phyloP scores from a whole-genome alignment of 2,113 vertebrate genomes.

The Planiliza haematocheilus region DNA sequence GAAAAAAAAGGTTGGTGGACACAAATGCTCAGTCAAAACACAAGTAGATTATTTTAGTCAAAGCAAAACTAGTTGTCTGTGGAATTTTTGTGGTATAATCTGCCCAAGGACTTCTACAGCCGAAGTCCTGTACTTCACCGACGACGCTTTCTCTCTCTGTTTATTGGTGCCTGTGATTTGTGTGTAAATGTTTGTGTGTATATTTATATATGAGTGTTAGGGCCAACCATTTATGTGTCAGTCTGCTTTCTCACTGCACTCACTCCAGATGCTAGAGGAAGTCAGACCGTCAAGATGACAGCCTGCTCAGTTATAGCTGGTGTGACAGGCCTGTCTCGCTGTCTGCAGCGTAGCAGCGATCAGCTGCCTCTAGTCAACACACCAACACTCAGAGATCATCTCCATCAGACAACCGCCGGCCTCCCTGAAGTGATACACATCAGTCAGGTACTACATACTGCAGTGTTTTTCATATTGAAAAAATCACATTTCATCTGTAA shows the following conservation, averaged over 20 bases:
- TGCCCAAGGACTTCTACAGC: constrained; percentile 18
- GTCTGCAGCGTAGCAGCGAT: constrained; percentile 67
- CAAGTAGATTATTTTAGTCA: constrained; percentile 31
- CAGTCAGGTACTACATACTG: neutral
- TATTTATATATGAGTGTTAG: constrained; percentile 3
- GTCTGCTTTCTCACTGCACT: constrained; percentile 77
- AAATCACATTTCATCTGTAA: neutral
- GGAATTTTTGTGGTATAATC: constrained; percentile 38
- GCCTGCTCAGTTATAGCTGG: constrained; percentile 76
- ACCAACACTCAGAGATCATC: constrained; percentile 87
- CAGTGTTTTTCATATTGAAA: too few species aligned
- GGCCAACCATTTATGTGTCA: constrained; percentile 18
- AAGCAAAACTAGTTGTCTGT: constrained; percentile 39
- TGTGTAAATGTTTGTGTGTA: constrained; percentile 44
- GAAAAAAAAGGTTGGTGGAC: constrained; percentile 39
- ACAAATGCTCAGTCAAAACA: constrained; percentile 26
- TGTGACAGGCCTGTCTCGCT: constrained; percentile 41
- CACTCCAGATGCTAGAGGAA: constrained; percentile 78
- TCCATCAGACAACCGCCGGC: constrained; percentile 84
- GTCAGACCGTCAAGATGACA: constrained; percentile 88
- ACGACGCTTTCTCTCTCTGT: constrained; percentile 25
- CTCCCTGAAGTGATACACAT: constrained; percentile 67
- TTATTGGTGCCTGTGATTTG: constrained; percentile 54
- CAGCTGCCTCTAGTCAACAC: constrained; percentile 84
- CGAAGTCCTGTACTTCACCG: constrained; percentile 18